These are phyloP conservation scores for Enteromius trimaculatus DNA, from an alignment of 2,797 vertebrate species.

Conservation along the genomic window DNA sequence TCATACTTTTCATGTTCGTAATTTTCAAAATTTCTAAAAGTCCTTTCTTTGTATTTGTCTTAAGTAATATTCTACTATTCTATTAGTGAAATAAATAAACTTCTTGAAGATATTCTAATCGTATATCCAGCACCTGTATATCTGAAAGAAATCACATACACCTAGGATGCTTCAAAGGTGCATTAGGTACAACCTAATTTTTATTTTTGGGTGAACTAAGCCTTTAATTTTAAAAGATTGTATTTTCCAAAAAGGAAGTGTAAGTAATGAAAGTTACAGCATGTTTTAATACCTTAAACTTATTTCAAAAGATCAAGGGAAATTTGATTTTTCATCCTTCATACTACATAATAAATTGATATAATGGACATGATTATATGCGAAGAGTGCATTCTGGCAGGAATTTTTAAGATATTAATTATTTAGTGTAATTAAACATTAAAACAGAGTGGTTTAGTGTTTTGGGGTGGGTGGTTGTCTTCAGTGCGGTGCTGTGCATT, in stretches of 20 bases:
- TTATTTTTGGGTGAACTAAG: no score
- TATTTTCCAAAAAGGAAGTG: neutral
- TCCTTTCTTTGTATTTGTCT: no score
- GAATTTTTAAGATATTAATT: neutral
- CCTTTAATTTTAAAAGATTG: neutral
- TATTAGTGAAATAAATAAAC: no score
- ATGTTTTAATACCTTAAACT: neutral
- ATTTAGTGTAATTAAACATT: slow-evolving; percentile 29
- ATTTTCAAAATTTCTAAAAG: no score
- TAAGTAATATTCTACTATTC: no score
- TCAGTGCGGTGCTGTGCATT: slow-evolving; percentile 2
- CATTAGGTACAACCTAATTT: no score
- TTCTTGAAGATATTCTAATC: no score
- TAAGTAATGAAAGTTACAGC: neutral
- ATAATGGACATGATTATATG: neutral
- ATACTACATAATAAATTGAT: neutral
- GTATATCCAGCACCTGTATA: no score
- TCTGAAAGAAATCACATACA: no score
- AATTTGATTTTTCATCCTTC: no score
- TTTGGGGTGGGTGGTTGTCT: neutral
- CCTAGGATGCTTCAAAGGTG: no score
- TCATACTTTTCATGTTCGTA: no score
- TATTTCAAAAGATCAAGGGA: neutral
- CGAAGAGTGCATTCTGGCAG: neutral
- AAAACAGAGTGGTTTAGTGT: neutral